phyloP scores from a whole-genome alignment of 92 coral and sea anemone species.

The Epizoanthus stellaris region DNA sequence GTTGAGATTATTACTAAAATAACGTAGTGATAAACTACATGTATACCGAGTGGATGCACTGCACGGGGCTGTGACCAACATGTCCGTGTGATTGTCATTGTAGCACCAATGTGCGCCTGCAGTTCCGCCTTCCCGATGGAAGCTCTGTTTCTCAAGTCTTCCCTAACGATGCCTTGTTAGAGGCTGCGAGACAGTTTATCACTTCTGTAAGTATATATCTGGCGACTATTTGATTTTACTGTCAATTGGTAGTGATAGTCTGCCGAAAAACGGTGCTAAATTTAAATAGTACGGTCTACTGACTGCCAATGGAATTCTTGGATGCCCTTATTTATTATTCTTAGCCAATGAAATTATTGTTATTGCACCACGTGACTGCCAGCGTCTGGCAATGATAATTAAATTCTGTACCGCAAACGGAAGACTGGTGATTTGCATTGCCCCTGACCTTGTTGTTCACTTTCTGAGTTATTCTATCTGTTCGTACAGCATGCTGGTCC shows the following conservation, averaged over 20 bases:
- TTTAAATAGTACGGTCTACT: too few species aligned
- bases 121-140: constrained; percentile 97
- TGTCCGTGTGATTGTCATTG: not conserved
- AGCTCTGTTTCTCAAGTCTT: constrained; percentile 80
- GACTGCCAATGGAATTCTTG: too few species aligned
- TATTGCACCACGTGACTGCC: too few species aligned
- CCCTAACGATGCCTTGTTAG: constrained; percentile 78
- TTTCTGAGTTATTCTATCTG: not conserved
- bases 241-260: not conserved
- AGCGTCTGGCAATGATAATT: too few species aligned
- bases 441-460: not conserved
- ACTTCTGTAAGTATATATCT: constrained; percentile 67
- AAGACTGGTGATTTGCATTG: not conserved
- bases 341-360: too few species aligned
- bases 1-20: too few species aligned
- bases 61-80: not conserved
- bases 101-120: constrained; percentile 81
- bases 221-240: too few species aligned
- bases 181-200: constrained; percentile 83
- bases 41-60: constrained; percentile 6
- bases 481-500: constrained; percentile 55
- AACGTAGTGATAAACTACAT: not conserved
- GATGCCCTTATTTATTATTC: too few species aligned
- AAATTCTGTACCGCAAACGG: too few species aligned
- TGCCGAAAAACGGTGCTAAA: too few species aligned